Base-by-base conservation (phyloP, 2,888 invertebrate species). In the Xylota sylvarum region DNA sequence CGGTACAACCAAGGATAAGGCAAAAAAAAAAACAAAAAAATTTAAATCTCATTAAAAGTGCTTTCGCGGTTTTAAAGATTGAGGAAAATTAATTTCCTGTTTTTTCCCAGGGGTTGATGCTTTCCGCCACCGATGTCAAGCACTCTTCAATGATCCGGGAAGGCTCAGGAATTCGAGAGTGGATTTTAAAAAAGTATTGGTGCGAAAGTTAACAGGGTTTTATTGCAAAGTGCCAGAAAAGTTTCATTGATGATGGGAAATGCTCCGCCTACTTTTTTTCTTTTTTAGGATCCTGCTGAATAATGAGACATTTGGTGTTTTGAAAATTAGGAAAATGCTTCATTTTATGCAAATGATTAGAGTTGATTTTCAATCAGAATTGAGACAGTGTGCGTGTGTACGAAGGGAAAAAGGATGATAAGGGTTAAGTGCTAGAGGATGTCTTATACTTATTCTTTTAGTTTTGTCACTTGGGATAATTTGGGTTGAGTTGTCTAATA, bases 281-380 rank as follows among this genome's bases (percentile, higher is more conserved):
- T 40, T 5, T 6, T 23, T 7, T 2, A 10, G 12, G 58, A 37
- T 17, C 7, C 27, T 10, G 35, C 48, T 72, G 72, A 60, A 72
- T 72, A 72, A 72, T 58, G 72, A 48, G 58, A 35, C 48, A 35
- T 14, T 58, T 23, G 48, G 58, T 72, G 72, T 48, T 72, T 56
- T 48, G 46, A 35, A 48, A 60, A 72, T 72, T 46, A 35, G 32
- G 17, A 37, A 35, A 50, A 65, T 17, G n/a, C 5, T 58, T 9
- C 46, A 4, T 46, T 56, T 70, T 23, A 55, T 32, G 30, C 17
- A 56, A 56, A 69, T 43, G 9, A 64, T 46, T 56, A n/a, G 48
- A 65, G 19, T 19, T 70, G 27, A 72, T 35, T 58, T 60, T 17
- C 17, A 58, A 72, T 72, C 32, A 46, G 14, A 46, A n/a, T 56